These are phyloP conservation scores for Pluvialis apricaria DNA, from an alignment of 2,113 vertebrate genomes.

Conservation along the genomic window DNA sequence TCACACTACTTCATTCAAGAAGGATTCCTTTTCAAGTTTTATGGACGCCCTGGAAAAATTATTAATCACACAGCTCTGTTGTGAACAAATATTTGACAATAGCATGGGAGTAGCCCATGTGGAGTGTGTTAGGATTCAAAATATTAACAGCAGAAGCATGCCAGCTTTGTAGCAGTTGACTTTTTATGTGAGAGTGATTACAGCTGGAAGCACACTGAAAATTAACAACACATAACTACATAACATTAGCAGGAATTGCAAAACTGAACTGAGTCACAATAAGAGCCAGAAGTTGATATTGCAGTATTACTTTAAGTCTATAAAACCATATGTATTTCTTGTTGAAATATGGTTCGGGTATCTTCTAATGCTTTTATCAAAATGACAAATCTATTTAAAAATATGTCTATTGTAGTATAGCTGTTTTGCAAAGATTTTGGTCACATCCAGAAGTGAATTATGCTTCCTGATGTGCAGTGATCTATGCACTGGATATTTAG, in stretches of 20 bases:
- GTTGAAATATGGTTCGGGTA: background rate
- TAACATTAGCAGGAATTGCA: background rate
- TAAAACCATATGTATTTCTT: background rate
- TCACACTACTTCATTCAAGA: background rate
- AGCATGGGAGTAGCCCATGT: constrained; percentile 7
- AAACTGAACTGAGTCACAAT: background rate
- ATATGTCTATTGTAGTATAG: background rate
- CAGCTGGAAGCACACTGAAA: constrained; percentile 41
- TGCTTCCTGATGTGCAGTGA: background rate
- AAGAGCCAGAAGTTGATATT: background rate
- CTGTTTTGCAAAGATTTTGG: background rate
- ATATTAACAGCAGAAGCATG: constrained; percentile 36
- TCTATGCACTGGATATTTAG: background rate
- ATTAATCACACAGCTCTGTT: constrained; percentile 7
- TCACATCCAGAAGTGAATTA: background rate
- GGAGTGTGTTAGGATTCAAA: constrained; percentile 20
- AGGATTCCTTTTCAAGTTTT: background rate
- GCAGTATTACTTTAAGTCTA: background rate
- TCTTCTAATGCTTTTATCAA: background rate
- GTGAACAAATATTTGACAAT: constrained; percentile 27
- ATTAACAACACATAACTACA: constrained; percentile 14
- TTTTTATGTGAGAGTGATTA: constrained; percentile 45
- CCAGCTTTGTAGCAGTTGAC: constrained; percentile 15
- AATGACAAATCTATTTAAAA: background rate
- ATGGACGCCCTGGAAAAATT: constrained; percentile 7